These are phyloP conservation scores for Stictonetta naevosa DNA, from an alignment of 2,113 vertebrate genomes.

Conservation along the genomic window DNA sequence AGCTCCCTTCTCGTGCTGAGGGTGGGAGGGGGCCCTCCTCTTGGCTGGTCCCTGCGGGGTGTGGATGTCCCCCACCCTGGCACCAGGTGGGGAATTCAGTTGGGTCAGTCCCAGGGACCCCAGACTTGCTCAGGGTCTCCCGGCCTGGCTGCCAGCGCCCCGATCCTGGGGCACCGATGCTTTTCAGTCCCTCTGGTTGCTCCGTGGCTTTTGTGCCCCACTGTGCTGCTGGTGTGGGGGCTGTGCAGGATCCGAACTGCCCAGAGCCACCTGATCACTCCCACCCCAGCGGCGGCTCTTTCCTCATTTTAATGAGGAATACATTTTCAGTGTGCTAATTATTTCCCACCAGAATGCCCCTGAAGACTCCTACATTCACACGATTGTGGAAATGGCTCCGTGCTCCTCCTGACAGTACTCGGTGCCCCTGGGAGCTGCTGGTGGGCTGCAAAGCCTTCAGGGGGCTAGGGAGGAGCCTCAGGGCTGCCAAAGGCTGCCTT, in stretches of 20 bases:
- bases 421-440: background rate
- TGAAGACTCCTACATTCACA: background rate
- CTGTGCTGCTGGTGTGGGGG: background rate
- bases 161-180: accelerated
- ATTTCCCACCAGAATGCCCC: background rate
- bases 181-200: background rate
- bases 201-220: accelerated
- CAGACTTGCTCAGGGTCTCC: background rate
- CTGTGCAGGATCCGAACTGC: background rate
- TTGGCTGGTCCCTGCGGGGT: background rate
- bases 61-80: background rate
- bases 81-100: background rate
- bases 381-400: background rate
- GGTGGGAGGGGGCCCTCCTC: background rate
- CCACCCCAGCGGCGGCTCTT: background rate
- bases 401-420: background rate
- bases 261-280: accelerated
- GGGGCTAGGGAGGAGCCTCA: background rate
- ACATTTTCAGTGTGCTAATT: background rate
- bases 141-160: background rate
- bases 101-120: background rate
- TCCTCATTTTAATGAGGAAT: background rate
- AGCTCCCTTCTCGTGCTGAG: background rate
- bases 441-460: accelerated
- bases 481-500: background rate